A percentile compares a stretch with the other conserved stretches of the same genome.
Evolutionary conservation across 37 sponge, comb jelly and placozoan species (phyloP).

Genomic region (Diacarnus erythraeanus): DNA sequence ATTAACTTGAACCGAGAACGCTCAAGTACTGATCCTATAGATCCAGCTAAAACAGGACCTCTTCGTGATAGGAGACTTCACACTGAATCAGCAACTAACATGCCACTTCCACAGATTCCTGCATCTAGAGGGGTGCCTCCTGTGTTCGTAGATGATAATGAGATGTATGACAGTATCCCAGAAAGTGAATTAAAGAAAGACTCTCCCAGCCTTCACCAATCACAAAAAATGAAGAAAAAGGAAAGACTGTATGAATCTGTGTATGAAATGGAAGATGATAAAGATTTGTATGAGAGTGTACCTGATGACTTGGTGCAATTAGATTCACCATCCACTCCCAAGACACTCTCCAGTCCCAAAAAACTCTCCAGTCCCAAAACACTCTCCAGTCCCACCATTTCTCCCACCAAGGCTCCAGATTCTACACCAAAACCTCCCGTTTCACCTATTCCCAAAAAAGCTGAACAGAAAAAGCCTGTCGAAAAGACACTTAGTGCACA

Average conservation of each 20-base stretch:
- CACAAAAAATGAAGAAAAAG: background rate
- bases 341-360: background rate
- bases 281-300: conserved; percentile 75
- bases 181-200: background rate
- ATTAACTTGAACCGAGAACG: conserved; percentile 2
- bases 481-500: conserved; percentile 19
- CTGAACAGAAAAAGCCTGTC: conserved; percentile 4
- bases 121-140: background rate
- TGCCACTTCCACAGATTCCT: conserved; percentile 45
- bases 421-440: background rate
- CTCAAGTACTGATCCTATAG: conserved; percentile 39
- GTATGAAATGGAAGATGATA: conserved; percentile 29
- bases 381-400: background rate
- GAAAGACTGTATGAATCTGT: conserved; percentile 52
- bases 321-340: background rate
- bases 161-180: conserved; percentile 43
- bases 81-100: conserved; percentile 24
- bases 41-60: background rate
- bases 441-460: background rate
- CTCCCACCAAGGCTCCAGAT: background rate
- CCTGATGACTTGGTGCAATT: conserved; percentile 25
- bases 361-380: background rate
- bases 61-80: conserved; percentile 9
- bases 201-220: background rate
- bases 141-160: background rate